phyloP scores from a whole-genome alignment of 2,888 invertebrate species.

The Drosophila niveifrons region DNA sequence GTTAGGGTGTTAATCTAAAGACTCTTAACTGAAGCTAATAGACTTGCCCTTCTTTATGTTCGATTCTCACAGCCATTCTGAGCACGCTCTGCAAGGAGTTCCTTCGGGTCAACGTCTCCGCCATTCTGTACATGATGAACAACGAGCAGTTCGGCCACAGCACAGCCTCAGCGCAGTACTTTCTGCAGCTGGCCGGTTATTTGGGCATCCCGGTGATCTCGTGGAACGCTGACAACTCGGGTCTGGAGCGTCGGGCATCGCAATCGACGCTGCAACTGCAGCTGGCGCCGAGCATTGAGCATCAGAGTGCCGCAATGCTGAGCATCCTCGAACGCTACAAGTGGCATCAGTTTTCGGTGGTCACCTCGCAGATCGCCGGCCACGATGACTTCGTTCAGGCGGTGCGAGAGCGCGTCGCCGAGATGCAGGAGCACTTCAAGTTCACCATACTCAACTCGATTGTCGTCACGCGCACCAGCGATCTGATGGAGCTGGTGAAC shows the following conservation, averaged over 20 bases:
- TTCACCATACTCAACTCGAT: constrained; percentile 95
- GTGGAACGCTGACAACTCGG: constrained; percentile 99
- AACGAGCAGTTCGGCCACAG: constrained; percentile 97
- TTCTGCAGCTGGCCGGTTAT: constrained; percentile 96
- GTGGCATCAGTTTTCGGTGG: constrained; percentile 98
- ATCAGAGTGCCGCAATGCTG: constrained; percentile 97
- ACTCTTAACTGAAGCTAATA: neutral
- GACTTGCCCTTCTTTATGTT: neutral
- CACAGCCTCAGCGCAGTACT: constrained; percentile 97
- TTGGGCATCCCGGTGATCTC: constrained; percentile 98
- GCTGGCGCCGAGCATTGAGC: constrained; percentile 97
- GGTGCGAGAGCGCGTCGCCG: constrained; percentile 93
- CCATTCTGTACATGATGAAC: constrained; percentile 97
- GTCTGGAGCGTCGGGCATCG: constrained; percentile 91
- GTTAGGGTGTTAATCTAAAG: no score
- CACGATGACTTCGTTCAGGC: constrained; percentile 98
- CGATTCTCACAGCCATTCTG: constrained; percentile 91
- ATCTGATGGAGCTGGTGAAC: constrained; percentile 93
- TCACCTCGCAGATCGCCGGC: constrained; percentile 96
- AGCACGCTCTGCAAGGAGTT: constrained; percentile 95
- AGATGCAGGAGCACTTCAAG: constrained; percentile 91
- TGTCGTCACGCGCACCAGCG: constrained; percentile 91
- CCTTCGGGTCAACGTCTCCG: constrained; percentile 94
- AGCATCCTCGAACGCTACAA: constrained; percentile 97
- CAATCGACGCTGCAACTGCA: constrained; percentile 96